A percentile compares a stretch with the other conserved stretches of the same genome.
Evolutionary conservation across 2,888 invertebrate genomes (phyloP).

Genomic region (Euplexia lucipara): DNA sequence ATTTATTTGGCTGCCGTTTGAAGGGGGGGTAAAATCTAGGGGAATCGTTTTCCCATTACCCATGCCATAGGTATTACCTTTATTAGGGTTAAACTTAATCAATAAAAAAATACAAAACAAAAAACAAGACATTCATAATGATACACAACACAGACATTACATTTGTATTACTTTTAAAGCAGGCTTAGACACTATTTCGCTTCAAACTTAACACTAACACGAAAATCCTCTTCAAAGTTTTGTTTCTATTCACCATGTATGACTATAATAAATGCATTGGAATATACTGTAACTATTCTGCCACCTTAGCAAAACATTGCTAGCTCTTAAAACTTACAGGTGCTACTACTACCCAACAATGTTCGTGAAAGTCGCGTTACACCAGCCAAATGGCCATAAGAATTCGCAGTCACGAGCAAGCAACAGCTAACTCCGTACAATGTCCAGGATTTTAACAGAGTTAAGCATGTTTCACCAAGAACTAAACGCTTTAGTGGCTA

Average conservation of each 20-base stretch:
- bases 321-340: conserved; percentile 14
- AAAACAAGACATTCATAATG: too few relatives aligned
- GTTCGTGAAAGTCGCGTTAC: conserved; percentile 21
- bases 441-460: conserved; percentile 50
- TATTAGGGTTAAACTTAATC: too few relatives aligned
- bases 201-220: too few relatives aligned
- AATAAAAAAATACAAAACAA: too few relatives aligned
- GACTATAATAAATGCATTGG: too few relatives aligned
- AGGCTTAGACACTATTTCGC: too few relatives aligned
- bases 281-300: neutral
- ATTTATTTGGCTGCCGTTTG: conserved; percentile 27
- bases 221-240: too few relatives aligned
- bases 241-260: too few relatives aligned
- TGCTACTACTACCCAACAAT: conserved; percentile 8
- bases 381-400: conserved; percentile 32
- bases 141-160: too few relatives aligned
- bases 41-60: too few relatives aligned
- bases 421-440: conserved; percentile 37
- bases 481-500: conserved; percentile 60
- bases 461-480: conserved; percentile 53
- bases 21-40: neutral
- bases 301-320: neutral
- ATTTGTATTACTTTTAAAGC: too few relatives aligned
- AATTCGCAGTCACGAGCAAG: conserved; percentile 27
- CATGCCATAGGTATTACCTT: too few relatives aligned